These are phyloP conservation scores for Passer montanus DNA, from an alignment of 2,113 vertebrate genomes.

Conservation along the genomic window DNA sequence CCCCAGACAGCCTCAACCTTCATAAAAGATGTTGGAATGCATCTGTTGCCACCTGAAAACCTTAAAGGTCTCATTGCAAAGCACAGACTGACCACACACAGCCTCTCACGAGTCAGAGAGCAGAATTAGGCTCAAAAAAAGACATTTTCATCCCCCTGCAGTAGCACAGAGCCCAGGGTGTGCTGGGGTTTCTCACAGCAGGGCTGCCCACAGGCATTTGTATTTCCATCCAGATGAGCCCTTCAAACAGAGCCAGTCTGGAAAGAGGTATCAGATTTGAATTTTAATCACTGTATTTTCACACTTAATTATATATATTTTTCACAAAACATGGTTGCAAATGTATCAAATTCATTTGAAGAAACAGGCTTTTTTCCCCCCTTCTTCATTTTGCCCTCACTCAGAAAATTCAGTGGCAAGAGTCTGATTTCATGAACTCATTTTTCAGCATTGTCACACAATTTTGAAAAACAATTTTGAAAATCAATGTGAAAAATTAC, in stretches of 20 bases:
- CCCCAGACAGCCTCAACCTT: not conserved
- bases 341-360: not conserved
- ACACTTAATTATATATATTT: not conserved
- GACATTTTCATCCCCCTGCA: not conserved
- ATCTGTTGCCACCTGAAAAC: not conserved
- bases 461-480: not conserved
- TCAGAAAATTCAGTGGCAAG: not conserved
- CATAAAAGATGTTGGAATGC: not conserved
- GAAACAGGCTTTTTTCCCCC: not conserved
- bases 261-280: not conserved
- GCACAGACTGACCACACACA: not conserved
- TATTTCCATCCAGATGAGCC: not conserved
- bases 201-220: not conserved
- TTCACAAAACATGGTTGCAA: not conserved
- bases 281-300: not conserved
- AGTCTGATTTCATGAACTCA: not conserved
- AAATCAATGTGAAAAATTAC: not conserved
- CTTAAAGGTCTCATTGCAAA: not conserved
- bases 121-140: not conserved
- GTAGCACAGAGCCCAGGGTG: not conserved
- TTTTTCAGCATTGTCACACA: not conserved
- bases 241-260: not conserved
- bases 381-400: accelerated
- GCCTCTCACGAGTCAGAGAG: not conserved
- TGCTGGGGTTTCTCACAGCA: not conserved